Conservation (phyloP, 53 echinoderm and acorn worm species). For the Temnopleurus reevesii region DNA sequence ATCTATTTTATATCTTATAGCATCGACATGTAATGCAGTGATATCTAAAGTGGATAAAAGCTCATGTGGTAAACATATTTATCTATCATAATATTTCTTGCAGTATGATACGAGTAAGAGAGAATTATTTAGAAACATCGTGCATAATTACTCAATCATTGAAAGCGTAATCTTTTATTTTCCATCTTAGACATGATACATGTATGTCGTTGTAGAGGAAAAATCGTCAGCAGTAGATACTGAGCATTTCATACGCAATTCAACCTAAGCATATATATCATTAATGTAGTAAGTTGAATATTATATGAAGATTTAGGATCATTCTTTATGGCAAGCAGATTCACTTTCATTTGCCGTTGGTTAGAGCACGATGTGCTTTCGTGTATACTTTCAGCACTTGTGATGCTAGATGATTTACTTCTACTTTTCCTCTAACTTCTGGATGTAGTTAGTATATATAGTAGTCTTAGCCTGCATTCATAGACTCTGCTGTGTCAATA, state of each 20-base stretch:
- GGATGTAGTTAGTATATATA: not conserved
- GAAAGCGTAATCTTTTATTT: slow-evolving; percentile 5
- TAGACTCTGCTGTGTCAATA: not conserved
- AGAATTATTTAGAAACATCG: not conserved
- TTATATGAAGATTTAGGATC: too few species aligned
- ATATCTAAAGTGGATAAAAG: not conserved
- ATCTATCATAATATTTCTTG: slow-evolving; percentile 24
- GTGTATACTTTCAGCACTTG: too few species aligned
- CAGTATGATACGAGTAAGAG: not conserved
- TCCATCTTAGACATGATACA: not conserved
- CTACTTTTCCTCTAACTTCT: too few species aligned
- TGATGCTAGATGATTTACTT: too few species aligned
- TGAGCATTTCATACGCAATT: too few species aligned
- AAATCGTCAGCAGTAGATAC: not conserved
- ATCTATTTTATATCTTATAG: not conserved
- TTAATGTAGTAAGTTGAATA: too few species aligned
- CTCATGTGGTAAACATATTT: not conserved
- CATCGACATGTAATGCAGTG: slow-evolving; percentile 15
- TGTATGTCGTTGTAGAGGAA: not conserved
- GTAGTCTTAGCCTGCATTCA: not conserved
- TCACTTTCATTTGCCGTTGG: too few species aligned
- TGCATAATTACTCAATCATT: slow-evolving; percentile 3
- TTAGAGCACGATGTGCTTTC: too few species aligned
- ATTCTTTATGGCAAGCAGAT: too few species aligned
- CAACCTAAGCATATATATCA: too few species aligned